Conservation (phyloP, 2,113 vertebrate genomes). For the Meleagris gallopavo region DNA sequence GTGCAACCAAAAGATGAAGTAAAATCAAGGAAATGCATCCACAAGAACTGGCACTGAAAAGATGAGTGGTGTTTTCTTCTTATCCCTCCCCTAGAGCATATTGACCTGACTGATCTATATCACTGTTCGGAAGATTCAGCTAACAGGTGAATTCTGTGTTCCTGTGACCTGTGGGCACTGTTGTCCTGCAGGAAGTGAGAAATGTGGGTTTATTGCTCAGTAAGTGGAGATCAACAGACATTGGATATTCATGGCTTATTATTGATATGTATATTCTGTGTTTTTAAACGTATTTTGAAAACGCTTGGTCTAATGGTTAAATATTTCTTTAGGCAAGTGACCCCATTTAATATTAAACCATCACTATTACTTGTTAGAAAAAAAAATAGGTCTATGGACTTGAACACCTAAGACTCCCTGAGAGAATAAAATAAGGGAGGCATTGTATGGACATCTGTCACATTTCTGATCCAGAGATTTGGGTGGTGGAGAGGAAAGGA, state of each 20-base stretch:
- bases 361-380: neutral
- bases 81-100: neutral
- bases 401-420: neutral
- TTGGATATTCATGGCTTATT: neutral
- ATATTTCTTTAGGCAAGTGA: neutral
- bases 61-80: neutral
- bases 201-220: neutral
- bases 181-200: neutral
- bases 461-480: neutral
- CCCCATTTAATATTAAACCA: neutral
- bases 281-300: neutral
- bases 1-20: neutral
- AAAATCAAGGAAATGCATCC: neutral
- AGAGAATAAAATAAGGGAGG: neutral
- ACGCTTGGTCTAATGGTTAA: neutral
- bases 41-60: neutral
- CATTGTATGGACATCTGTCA: neutral
- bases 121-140: neutral
- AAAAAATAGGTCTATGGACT: neutral
- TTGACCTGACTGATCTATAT: neutral
- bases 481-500: neutral
- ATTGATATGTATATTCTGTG: neutral
- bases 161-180: accelerated
- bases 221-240: neutral
- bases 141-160: neutral